Base-by-base conservation (phyloP, 2,888 invertebrate genomes). In the Dilophus febrilis region DNA sequence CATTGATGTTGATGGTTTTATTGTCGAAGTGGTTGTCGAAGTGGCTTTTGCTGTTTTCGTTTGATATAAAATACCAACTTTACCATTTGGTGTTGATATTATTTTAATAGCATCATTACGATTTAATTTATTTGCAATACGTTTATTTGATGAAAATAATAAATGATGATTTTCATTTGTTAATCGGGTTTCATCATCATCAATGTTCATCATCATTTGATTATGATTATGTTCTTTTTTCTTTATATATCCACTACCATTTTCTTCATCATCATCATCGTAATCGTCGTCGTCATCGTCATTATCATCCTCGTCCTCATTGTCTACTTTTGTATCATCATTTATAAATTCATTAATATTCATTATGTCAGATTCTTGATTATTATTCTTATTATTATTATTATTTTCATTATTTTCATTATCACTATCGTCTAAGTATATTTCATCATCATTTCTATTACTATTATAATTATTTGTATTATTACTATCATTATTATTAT, bases 101-200 rank as follows among this genome's bases (percentile, higher is more conserved):
- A 64, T 64, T 48, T 64, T 64, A 17, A 64, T 64, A 12, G 62
- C 64, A 51, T 62, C 64, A 39, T 64, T 62, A 31, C 61, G 59
- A 26, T 61, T 56, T 45, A 60, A 61, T 45, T 64, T 64, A 19
- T 57, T 59, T 47, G 52, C 54, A 17, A 52, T 52, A n/a, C n/a
- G n/a, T 29, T 52, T 50, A 45, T 54, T 55, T 27, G 53, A 54
- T 14, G 55, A 51, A 43, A 54, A 54, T 47, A 57, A 59, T 4
- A n/a, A 47, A 18, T 41, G 42, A 35, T 44, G 44, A 40, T 44
- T 41, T 37, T 47, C 47, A 40, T 48, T 46, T 35, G 49, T 50
- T 40, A 18, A 19, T 13, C 27, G 17, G 13, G 26, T 19, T 29
- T 27, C 34, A 18, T 41, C 36, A 14, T 38, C 35, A 8, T 22